Evolutionary conservation across 2,113 vertebrate species (phyloP), one percentile per base, ranked within the genome.

Genomic region (Semnornis frantzii): DNA sequence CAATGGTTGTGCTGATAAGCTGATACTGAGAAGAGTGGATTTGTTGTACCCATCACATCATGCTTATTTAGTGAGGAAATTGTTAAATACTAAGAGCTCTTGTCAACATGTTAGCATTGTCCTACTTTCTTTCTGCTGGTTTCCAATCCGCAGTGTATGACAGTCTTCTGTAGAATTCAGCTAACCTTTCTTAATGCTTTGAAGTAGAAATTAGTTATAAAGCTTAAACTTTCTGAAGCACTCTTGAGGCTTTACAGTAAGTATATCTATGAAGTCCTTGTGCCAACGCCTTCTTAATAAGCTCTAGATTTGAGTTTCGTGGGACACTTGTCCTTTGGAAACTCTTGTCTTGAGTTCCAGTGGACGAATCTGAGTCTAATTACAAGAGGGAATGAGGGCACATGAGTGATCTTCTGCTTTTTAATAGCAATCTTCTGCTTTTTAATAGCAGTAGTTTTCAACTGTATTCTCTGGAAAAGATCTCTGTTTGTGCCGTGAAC

Each of bases 241-340:
- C 10, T 31, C 31, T 59, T 10, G 1, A 70, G 64, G 42, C 28
- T 77, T 81, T 24, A 31, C 48, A 34, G 46, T 48, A 60, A 60
- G 54, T 46, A 20, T 23, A n/a, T 3, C 23, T n/a, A 2, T 33
- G 48, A n/a, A 80, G 8, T 52, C 48, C 54, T 64, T 0, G 0
- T 66, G 34, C 18, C 31, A 33, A 3, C 25, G 37, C 16, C 8
- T 42, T 75, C 52, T 80, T 65, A n/a, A 20, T 48, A 9, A 64
- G 8, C 16, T 89, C 33, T 33, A 18, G 48, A 60, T 59, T 62
- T 34, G 59, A 60, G 25, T 69, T 91, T 48, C 62, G 21, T 63
- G 42, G 39, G 52, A 91, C 17, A 1, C 31, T 60, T 55, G 15
- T 12, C 8, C 28, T 76, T 68, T 65, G 21, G 87, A 76, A 76